Base-by-base conservation (phyloP, 2,113 vertebrate species). In the Dicaeum eximium region DNA sequence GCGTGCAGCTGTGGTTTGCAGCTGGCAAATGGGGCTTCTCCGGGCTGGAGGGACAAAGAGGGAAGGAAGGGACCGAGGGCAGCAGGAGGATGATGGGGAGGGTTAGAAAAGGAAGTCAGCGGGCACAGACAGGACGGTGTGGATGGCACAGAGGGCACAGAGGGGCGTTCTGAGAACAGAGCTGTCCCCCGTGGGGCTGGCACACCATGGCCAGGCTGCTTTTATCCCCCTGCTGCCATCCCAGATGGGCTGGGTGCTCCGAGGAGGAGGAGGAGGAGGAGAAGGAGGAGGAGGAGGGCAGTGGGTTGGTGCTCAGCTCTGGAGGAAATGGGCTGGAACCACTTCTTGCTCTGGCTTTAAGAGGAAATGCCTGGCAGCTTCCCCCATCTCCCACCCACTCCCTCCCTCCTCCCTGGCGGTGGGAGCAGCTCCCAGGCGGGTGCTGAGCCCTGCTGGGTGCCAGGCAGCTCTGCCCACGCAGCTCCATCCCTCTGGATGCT, bases 21-120 rank as follows among this genome's bases (percentile, higher is more conserved):
- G 74, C 70, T 64, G 82, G 47, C 45, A 33, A 54, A 45, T 18
- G 78, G 35, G 61, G 60, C 20, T 91, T 38, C 23, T 42, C 0
- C 0, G 21, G 73, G 81, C 73, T 65, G 4, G n/a, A 54, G 35
- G 70, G 92, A 44, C 79, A 27, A 90, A 93, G 92, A 67, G 54
- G 82, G 90, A 95, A 90, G 90, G 94, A 90, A 94, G 17, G 86
- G 57, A 82, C 56, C 44, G 17, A 78, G 65, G 62, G 51, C 50
- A 54, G 80, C 67, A 44, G 90, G 54, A 58, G 73, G 47, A 13
- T 10, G 91, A 28, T 1, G 88, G 78, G 61, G 10, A 20, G 54
- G 74, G 70, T 35, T 31, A 67, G 92, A 90, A 72, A 95, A 88
- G 93, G 79, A 90, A 94, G 56, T 72, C 18, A 70, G 35, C 0